These are phyloP conservation scores for Oryzias melastigma DNA, from an alignment of 2,113 vertebrate genomes.

Conservation along the genomic window DNA sequence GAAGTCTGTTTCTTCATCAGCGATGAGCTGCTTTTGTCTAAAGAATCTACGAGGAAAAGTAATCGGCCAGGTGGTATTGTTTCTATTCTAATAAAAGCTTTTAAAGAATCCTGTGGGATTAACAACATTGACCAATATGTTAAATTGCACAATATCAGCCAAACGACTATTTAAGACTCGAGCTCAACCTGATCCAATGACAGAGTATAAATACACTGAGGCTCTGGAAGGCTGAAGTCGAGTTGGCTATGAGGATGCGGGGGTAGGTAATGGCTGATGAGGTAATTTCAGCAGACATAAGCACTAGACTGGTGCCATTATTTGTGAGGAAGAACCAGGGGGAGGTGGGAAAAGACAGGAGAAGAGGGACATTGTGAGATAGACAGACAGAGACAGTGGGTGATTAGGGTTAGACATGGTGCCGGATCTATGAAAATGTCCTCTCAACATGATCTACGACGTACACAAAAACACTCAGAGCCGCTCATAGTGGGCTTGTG, in stretches of 20 bases:
- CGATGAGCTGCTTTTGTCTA: background rate
- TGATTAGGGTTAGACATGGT: conserved; percentile 70
- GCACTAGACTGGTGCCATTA: conserved; percentile 53
- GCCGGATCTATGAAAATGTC: conserved; percentile 72
- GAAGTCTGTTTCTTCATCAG: conserved; percentile 2
- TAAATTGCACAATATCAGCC: conserved; percentile 40
- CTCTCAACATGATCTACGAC: conserved; percentile 68
- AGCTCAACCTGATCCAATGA: conserved; percentile 24
- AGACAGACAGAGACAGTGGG: conserved; percentile 63
- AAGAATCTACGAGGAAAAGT: background rate
- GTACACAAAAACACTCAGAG: conserved; percentile 25
- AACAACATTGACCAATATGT: conserved; percentile 40
- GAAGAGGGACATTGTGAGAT: conserved; percentile 54
- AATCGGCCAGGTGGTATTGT: background rate
- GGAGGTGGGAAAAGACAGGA: conserved; percentile 13
- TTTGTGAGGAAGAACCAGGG: conserved; percentile 34
- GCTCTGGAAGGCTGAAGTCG: conserved; percentile 23
- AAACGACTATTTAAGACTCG: conserved; percentile 49
- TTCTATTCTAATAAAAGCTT: conserved; percentile 49
- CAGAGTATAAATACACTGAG: conserved; percentile 2
- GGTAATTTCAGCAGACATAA: conserved; percentile 46
- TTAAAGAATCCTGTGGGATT: conserved; percentile 42
- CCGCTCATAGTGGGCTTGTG: conserved; percentile 16
- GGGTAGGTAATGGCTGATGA: conserved; percentile 48
- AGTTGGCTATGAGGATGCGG: conserved; percentile 28